A percentile compares a stretch with the other conserved stretches of the same genome.
Evolutionary conservation across 2,888 invertebrate species (phyloP).

Genomic region (Nephrotoma appendiculata): DNA sequence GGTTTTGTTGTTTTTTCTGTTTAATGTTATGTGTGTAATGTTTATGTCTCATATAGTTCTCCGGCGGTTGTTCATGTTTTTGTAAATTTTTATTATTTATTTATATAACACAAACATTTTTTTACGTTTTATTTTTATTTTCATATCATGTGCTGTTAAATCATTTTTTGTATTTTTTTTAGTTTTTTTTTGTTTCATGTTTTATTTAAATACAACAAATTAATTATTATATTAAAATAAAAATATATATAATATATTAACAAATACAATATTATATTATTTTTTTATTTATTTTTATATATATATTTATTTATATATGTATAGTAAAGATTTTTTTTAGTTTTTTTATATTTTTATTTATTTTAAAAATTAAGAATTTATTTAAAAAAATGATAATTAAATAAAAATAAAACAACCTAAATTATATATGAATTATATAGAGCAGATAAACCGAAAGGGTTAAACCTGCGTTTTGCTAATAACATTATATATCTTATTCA

Average conservation of each 20-base stretch:
- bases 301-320: not conserved
- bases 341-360: not conserved
- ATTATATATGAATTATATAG: not conserved
- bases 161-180: not conserved
- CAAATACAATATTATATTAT: slow-evolving; percentile 4
- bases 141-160: not conserved
- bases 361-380: slow-evolving; percentile 2
- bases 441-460: not conserved
- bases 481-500: not conserved
- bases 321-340: not conserved
- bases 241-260: not conserved
- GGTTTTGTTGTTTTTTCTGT: not conserved
- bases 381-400: not conserved
- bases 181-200: not conserved
- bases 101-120: not conserved
- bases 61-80: not conserved
- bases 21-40: not conserved
- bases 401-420: slow-evolving; percentile 3
- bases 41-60: not conserved
- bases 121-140: not conserved
- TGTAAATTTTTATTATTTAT: not conserved
- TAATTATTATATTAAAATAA: slow-evolving; percentile 4
- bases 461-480: not conserved
- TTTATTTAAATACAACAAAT: slow-evolving; percentile 2
- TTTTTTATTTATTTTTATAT: not conserved